Percentiles rank a stretch among this genome's conserved stretches.
Conservation (phyloP, 2,888 invertebrate species). For the Seira musarum region DNA sequence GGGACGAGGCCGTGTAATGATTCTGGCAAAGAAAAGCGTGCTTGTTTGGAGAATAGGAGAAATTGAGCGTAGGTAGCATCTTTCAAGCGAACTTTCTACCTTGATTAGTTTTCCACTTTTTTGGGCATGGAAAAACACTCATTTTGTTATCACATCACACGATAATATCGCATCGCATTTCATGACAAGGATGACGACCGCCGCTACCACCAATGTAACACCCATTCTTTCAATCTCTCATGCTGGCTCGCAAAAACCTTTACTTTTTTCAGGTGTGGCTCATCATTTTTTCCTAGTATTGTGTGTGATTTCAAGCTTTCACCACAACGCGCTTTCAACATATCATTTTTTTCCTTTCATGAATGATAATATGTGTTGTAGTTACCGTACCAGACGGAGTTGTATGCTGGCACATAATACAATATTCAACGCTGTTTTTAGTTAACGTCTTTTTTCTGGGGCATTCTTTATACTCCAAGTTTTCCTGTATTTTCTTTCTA, state of each 20-base stretch:
- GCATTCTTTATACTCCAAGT: neutral
- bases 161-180: slow-evolving; percentile 18
- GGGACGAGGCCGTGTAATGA: neutral
- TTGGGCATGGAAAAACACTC: neutral
- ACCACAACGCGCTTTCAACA: neutral
- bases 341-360: neutral
- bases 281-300: slow-evolving; percentile 25
- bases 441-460: neutral
- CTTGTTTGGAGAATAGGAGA: neutral
- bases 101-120: slow-evolving; percentile 28
- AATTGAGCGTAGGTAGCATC: neutral
- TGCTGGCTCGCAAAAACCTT: slow-evolving; percentile 35
- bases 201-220: neutral
- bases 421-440: neutral
- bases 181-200: slow-evolving; percentile 10
- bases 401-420: neutral
- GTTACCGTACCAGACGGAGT: neutral
- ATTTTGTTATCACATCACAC: slow-evolving; percentile 29
- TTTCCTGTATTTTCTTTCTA: neutral
- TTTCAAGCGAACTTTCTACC: neutral
- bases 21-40: neutral
- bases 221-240: slow-evolving; percentile 16
- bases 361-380: neutral
- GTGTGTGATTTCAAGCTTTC: slow-evolving; percentile 12
- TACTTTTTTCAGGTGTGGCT: slow-evolving; percentile 47